phyloP scores from a whole-genome alignment of 2,113 vertebrate genomes.

The Semnornis frantzii region DNA sequence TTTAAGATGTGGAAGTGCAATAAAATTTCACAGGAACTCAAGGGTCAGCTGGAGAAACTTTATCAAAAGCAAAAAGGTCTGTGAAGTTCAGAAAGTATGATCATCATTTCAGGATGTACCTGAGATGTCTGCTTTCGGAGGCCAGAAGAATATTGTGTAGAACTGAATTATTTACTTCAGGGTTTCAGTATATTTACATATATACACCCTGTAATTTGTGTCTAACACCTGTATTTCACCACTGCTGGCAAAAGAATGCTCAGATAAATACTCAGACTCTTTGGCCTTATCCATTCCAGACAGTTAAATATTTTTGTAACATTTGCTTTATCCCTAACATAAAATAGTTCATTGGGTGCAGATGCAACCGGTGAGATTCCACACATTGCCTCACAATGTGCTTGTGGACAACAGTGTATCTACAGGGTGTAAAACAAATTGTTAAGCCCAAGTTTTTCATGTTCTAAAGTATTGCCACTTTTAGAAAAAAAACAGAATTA shows the following conservation, averaged over 20 bases:
- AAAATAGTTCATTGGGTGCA: not conserved
- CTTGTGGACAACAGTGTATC: not conserved
- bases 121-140: not conserved
- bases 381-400: not conserved
- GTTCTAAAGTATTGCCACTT: conserved; percentile 44
- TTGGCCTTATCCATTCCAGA: not conserved
- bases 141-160: not conserved
- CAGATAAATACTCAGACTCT: not conserved
- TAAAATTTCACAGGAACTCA: not conserved
- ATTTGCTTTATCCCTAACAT: not conserved
- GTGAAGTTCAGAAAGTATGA: not conserved
- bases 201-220: not conserved
- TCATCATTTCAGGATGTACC: not conserved
- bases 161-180: not conserved
- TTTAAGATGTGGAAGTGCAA: not conserved
- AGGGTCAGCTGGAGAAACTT: not conserved
- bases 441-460: conserved; percentile 26
- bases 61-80: not conserved
- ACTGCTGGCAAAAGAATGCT: not conserved
- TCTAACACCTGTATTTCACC: not conserved
- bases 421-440: conserved; percentile 21
- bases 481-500: conserved; percentile 33
- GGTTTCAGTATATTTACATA: not conserved
- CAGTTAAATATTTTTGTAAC: not conserved
- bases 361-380: not conserved